A percentile compares a stretch with the other conserved stretches of the same genome.
phyloP scores from a whole-genome alignment of 2,888 invertebrate species.

The Amiota communis region DNA sequence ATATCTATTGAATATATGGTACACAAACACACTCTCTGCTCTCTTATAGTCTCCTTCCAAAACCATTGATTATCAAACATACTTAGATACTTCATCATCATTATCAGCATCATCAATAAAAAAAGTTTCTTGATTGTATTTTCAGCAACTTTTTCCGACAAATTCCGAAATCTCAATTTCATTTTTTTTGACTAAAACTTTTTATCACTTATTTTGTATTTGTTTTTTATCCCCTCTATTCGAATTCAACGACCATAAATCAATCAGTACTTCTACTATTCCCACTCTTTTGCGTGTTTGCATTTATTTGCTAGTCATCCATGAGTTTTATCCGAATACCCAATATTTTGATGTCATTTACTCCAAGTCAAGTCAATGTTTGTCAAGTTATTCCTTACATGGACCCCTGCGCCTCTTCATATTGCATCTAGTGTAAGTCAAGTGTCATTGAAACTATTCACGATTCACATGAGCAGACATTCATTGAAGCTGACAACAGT shows the following conservation, averaged over 20 bases:
- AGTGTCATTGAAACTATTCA: no score
- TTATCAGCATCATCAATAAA: conserved; percentile 3
- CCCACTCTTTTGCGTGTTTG: neutral
- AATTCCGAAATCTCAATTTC: neutral
- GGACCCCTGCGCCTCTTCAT: no score
- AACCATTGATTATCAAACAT: neutral
- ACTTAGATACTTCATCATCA: neutral
- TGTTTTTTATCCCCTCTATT: neutral
- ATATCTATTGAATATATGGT: neutral
- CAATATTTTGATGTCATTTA: conserved; percentile 17
- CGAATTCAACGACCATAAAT: conserved; percentile 16
- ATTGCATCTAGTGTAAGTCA: no score
- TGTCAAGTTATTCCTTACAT: no score
- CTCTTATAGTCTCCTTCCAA: neutral
- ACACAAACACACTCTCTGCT: neutral
- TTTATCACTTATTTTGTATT: neutral
- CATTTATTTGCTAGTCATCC: neutral
- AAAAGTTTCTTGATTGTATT: neutral
- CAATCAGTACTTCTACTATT: conserved; percentile 23
- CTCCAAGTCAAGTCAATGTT: neutral
- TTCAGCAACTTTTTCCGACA: neutral
- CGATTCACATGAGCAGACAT: neutral
- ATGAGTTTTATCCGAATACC: neutral
- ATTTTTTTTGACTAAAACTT: neutral
- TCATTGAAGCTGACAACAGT: neutral